Evolutionary conservation across 2,113 vertebrate species (phyloP), one percentile per base, ranked within the genome.

Genomic region (Alces alces): DNA sequence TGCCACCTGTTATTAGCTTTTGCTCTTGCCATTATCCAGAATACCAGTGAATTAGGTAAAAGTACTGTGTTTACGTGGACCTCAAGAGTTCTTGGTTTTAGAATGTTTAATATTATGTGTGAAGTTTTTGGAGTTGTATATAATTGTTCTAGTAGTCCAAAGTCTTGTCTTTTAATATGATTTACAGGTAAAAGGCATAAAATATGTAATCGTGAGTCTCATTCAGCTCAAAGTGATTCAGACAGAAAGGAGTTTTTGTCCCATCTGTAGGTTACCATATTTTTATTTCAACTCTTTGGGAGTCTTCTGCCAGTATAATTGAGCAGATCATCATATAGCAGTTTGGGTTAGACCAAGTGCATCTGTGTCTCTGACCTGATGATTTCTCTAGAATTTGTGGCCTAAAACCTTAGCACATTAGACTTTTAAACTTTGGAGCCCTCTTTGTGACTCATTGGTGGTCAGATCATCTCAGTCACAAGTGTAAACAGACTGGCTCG

Each of bases 401-500:
- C 60, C 78, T 52, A 50, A 91, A 91, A 66, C 86, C 43, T 85
- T 85, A 83, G 91, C 92, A 86, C 52, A 13, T 91, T 25, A 83
- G 50, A 33, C 82, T 91, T 95, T 86, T 92, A 76, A 91, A 60
- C 83, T 89, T 83, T 39, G 28, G 61, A 95, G 80, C 25, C 57
- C 43, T 96, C 82, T 50, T n/a, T 91, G 66, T 97, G 94, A 96
- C 78, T 97, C 97, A 80, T 1, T 95, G 94, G 93, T 97, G 96
- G 91, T 97, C 96, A 96, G 80, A 78, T 57, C 91, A 27, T 96
- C 92, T 82, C 82, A 70, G 55, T 25, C 30, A 76, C 73, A 64
- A 92, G 95, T n/a, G 3, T 97, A 97, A 98, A 97, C 97, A 98
- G 91, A 66, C 92, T 28, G 84, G 89, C 83, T 94, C 28, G 47